These are phyloP conservation scores for Brienomyrus longianalis DNA, from an alignment of 2,113 vertebrate genomes.

Conservation along the genomic window DNA sequence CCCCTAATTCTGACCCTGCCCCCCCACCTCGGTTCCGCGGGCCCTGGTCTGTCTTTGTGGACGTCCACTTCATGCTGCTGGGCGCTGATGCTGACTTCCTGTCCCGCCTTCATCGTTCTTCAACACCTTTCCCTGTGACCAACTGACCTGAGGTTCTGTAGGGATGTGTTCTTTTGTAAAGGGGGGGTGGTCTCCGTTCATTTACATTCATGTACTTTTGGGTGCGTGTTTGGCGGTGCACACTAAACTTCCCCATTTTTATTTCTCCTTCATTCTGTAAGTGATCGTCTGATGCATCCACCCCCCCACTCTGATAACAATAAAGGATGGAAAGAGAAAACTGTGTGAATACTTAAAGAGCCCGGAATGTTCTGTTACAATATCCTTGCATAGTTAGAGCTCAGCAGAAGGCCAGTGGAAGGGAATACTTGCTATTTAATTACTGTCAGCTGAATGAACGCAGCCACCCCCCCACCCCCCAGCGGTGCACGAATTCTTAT, in stretches of 20 bases:
- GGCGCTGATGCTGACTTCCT: constrained; percentile 28
- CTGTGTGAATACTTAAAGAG: constrained; percentile 35
- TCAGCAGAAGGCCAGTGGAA: constrained; percentile 46
- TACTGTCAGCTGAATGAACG: constrained; percentile 66
- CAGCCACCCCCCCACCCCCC: constrained; percentile 52
- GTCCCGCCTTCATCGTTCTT: constrained; percentile 31
- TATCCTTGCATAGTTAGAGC: constrained; percentile 49
- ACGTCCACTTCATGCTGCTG: constrained; percentile 57
- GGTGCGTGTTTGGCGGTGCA: not conserved
- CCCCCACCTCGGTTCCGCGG: constrained; percentile 17
- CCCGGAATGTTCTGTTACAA: constrained; percentile 60
- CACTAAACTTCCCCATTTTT: not conserved
- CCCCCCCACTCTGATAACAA: not conserved
- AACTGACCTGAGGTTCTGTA: constrained; percentile 28
- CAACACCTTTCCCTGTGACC: constrained; percentile 19
- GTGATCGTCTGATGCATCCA: not conserved
- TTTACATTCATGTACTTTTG: not conserved
- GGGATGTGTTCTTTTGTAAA: constrained; percentile 22
- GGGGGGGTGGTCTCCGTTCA: not conserved
- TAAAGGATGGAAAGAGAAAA: not conserved
- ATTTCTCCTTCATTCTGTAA: not conserved
- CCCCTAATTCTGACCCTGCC: constrained; percentile 24
- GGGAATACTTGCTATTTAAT: constrained; percentile 64
- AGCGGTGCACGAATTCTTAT: constrained; percentile 66
- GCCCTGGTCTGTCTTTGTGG: constrained; percentile 44